phyloP scores from a whole-genome alignment of 2,113 vertebrate species.

The Brachirus orientalis region DNA sequence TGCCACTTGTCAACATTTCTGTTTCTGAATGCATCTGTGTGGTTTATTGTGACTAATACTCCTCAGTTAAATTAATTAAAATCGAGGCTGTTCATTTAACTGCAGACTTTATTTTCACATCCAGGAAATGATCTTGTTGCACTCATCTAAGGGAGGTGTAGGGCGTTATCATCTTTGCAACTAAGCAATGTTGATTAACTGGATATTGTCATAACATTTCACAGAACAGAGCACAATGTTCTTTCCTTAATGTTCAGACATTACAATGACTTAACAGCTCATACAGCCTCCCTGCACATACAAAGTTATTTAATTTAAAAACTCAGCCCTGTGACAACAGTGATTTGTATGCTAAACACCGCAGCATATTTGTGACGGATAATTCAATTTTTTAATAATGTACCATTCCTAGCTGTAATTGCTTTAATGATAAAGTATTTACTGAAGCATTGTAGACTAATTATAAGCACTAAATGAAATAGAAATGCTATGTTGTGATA shows the following conservation, averaged over 20 bases:
- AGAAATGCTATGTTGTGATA: too few relatives aligned
- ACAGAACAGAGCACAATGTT: neutral
- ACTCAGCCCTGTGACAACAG: too few relatives aligned
- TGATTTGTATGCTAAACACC: too few relatives aligned
- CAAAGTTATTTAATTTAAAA: too few relatives aligned
- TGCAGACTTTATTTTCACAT: neutral
- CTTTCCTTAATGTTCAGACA: neutral
- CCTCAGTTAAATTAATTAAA: conserved; percentile 22
- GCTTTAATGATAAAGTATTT: too few relatives aligned
- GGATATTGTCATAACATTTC: neutral
- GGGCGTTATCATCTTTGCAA: neutral
- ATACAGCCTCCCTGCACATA: too few relatives aligned
- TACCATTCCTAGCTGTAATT: too few relatives aligned
- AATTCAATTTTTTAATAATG: too few relatives aligned
- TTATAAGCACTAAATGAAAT: too few relatives aligned
- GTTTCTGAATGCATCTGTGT: conserved; percentile 25
- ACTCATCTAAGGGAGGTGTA: neutral
- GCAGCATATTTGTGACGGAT: too few relatives aligned
- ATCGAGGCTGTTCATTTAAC: conserved; percentile 27
- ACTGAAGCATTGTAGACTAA: too few relatives aligned
- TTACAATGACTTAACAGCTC: too few relatives aligned
- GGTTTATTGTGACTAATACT: conserved; percentile 27
- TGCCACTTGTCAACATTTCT: conserved; percentile 32
- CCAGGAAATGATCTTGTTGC: conserved; percentile 1
- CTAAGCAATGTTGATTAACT: neutral